Base-by-base conservation (phyloP, 2,888 invertebrate genomes). In the Drosophila bunnanda region DNA sequence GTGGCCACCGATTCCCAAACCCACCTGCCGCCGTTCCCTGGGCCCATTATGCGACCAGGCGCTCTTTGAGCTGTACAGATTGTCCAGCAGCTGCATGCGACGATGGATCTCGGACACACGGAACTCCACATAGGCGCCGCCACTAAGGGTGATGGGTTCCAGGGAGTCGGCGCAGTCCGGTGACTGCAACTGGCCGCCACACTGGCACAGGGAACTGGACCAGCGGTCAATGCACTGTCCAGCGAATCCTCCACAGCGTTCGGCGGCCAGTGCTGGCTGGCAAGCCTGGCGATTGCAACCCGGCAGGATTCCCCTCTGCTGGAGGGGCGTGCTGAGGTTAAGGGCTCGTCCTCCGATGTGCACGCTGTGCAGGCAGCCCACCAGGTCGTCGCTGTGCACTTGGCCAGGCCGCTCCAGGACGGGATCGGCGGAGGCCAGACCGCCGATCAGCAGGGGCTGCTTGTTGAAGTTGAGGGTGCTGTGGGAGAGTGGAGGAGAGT, bases 321-420 rank as follows among this genome's bases (percentile, higher is more conserved):
- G 93, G 3, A 97, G 81, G 0, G 98, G 97, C 79, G 94, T 95
- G 68, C 96, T 96, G 57, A 98, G 93, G 90, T 98, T 98, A 28
- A 98, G 91, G 1, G 95, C 93, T 25, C 97, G 94, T 5, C 98
- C 98, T 89, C 98, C 98, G 59, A 98, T 95, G 0, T 96, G 95
- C 2, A 98, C 96, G 79, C 97, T 97, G 89, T 98, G 97, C 78
- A 98, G 95, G 90, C 99, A 99, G 7, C 99, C 99, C 17, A 98
- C 96, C 70, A 99, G 95, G 91, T 98, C 98, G 90, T 98, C 98
- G 0, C 98, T 96, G 86, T 96, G 96, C 41, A 98, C 95, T 92
- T 98, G 98, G 0, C 97, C 97, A 0, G 97, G 97, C 48, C 98
- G 94, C 91, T 98, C 97, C 30, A 98, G 92, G 0, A 98, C 95